Conservation (phyloP, 2,113 vertebrate genomes). For the Hystrix brachyura region DNA sequence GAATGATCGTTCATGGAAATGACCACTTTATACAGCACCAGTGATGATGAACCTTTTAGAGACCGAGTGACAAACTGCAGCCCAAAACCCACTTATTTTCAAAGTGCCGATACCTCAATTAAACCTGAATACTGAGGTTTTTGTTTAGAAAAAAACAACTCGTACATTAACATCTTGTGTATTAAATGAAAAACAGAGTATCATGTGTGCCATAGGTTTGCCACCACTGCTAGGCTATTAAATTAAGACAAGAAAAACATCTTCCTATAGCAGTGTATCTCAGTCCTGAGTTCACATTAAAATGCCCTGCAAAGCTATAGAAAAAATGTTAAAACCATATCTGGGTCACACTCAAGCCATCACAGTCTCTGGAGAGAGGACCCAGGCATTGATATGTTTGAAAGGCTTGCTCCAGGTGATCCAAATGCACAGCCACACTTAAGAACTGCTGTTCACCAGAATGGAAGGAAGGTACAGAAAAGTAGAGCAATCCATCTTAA, state of each 20-base stretch:
- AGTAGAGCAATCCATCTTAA: neutral
- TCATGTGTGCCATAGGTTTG: neutral
- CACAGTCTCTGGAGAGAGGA: neutral
- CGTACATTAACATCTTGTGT: neutral
- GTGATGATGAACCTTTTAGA: neutral
- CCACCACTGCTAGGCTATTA: neutral
- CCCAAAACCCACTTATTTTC: neutral
- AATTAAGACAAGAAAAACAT: slow-evolving; percentile 10
- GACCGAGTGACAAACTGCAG: neutral
- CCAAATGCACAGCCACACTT: neutral
- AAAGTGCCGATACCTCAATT: neutral
- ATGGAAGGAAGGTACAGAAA: neutral
- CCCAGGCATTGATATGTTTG: neutral
- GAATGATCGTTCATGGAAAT: slow-evolving; percentile 32
- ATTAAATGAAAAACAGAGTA: neutral
- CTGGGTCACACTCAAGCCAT: neutral
- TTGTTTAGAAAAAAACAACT: neutral
- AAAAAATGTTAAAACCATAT: neutral
- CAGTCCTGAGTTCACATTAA: neutral
- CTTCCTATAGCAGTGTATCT: neutral
- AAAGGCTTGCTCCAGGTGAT: neutral
- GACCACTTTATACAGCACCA: neutral
- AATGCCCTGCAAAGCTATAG: neutral
- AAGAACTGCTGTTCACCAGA: neutral
- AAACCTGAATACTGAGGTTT: neutral